Evolutionary conservation across 2,888 invertebrate species (phyloP).

Genomic region (Volucella inflata): DNA sequence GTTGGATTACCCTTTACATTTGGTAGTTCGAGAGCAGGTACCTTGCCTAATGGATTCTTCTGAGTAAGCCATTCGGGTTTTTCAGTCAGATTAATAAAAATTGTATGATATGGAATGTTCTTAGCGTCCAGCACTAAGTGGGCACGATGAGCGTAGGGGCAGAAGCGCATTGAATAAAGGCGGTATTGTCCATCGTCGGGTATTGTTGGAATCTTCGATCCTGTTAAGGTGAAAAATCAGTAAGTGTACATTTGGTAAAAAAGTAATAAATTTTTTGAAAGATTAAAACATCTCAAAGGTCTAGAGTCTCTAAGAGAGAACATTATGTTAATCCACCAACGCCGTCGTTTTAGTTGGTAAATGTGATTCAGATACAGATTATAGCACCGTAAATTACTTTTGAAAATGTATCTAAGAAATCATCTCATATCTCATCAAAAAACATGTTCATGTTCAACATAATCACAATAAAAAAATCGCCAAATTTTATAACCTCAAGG

Average conservation of each 20-base stretch:
- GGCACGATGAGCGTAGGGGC: slow-evolving; percentile 91
- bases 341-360: too few relatives aligned
- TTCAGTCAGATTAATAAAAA: slow-evolving; percentile 89
- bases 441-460: too few relatives aligned
- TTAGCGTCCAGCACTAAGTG: slow-evolving; percentile 91
- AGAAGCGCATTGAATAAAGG: slow-evolving; percentile 93
- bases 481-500: too few relatives aligned
- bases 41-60: slow-evolving; percentile 88
- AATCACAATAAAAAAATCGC: too few relatives aligned
- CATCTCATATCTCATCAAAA: too few relatives aligned
- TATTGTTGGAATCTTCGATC: slow-evolving; percentile 87
- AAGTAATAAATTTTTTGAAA: too few relatives aligned
- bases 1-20: slow-evolving; percentile 85
- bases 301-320: too few relatives aligned
- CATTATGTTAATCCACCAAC: too few relatives aligned
- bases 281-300: too few relatives aligned
- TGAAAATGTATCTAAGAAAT: too few relatives aligned
- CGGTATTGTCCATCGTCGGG: slow-evolving; percentile 87
- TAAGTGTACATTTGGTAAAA: neutral
- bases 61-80: slow-evolving; percentile 93
- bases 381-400: too few relatives aligned
- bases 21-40: slow-evolving; percentile 90
- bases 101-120: slow-evolving; percentile 89
- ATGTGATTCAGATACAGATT: too few relatives aligned
- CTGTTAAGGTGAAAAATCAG: slow-evolving; percentile 83